Evolutionary conservation across 2,113 vertebrate species (phyloP), one percentile per base, ranked within the genome.

Genomic region (Columbina picui): DNA sequence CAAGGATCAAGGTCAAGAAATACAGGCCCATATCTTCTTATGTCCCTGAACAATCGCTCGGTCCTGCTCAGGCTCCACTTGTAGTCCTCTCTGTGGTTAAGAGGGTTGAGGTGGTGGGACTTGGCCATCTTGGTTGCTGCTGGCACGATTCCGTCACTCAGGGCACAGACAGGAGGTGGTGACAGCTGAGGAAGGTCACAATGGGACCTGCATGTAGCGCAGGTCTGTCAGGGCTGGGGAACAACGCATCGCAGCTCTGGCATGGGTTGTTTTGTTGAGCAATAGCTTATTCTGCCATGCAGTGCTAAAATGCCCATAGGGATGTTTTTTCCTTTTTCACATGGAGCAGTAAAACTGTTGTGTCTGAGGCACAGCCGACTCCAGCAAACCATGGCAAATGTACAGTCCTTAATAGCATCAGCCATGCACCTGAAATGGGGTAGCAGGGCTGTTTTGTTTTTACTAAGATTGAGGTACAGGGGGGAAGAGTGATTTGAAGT

Each of bases 271-370:
- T 71, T 64, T 39, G 23, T 59, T 74, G 29, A 81, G 69, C 65
- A 84, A 0, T 59, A 19, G 23, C 80, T 86, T 53, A 64, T 89
- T 87, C 69, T 43, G 52, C 68, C 9, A 47, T 55, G 59, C 63
- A 43, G 0, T 22, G 23, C 64, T 81, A 8, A 85, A 83, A 56
- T 32, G 38, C 17, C 26, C 1, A 0, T 8, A 8, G n/a, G 30
- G 38, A 6, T 0, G 5, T 34, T 73, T 39, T 89, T 57, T 52
- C 8, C 5, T 52, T 83, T 74, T 70, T 70, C 17, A 27, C 12
- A 4, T 38, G 25, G 60, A 74, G 29, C 11, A 76, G 17, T 55
- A 78, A 65, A 81, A 63, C 23, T 3, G 2, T 55, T 57, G 34
- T 63, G 43, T 78, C 39, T 1, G 16, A 90, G 67, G 49, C 45